A percentile compares a stretch with the other conserved stretches of the same genome.
These are phyloP conservation scores for Lasioglossum pauxillum DNA, from an alignment of 2,888 invertebrate species.

Conservation along the genomic window DNA sequence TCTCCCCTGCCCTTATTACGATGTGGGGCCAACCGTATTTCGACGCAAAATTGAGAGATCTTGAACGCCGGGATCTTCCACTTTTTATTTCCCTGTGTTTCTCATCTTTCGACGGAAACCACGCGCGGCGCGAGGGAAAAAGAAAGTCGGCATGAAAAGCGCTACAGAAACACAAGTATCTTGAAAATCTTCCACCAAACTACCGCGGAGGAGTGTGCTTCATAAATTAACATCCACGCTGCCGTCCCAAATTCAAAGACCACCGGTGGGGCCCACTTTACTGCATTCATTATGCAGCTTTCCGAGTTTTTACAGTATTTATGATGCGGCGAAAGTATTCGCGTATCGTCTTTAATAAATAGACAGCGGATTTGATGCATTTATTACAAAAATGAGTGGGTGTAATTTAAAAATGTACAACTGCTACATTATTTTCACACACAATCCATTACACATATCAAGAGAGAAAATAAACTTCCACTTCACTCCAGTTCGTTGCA, in stretches of 20 bases:
- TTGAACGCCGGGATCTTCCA: background rate
- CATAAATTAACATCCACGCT: background rate
- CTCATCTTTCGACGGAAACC: background rate
- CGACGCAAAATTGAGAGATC: conserved; percentile 39
- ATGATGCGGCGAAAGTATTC: background rate
- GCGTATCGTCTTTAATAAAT: background rate
- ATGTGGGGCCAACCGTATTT: conserved; percentile 32
- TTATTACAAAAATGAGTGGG: too few relatives aligned
- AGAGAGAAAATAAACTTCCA: too few relatives aligned
- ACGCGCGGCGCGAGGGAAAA: background rate
- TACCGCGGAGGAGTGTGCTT: background rate
- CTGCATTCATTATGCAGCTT: background rate
- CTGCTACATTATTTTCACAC: too few relatives aligned
- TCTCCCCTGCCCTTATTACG: conserved; percentile 42
- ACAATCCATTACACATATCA: too few relatives aligned
- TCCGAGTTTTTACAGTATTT: background rate
- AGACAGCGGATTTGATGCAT: too few relatives aligned
- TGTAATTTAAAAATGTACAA: too few relatives aligned
- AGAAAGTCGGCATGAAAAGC: background rate
- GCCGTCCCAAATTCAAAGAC: background rate
- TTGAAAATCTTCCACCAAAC: background rate
- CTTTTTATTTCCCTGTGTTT: background rate
- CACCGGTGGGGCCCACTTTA: conserved; percentile 3
- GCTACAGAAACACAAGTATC: background rate
- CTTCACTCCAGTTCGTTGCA: too few relatives aligned